Evolutionary conservation across 2,113 vertebrate genomes (phyloP), one percentile per base, ranked within the genome.

Genomic region (Syngnathus floridae): DNA sequence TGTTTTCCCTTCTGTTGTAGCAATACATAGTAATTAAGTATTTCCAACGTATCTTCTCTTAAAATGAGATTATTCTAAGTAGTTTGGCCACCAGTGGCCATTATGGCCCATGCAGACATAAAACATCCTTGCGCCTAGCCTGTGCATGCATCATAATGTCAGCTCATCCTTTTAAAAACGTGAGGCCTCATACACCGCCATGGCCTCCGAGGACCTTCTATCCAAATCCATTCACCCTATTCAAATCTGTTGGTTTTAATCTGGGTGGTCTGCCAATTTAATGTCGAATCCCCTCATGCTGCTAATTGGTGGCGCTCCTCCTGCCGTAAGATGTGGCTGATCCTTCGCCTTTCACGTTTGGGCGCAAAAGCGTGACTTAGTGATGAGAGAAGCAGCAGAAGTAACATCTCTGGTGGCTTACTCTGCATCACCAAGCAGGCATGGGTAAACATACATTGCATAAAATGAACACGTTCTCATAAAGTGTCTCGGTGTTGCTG

Each of bases 81-180:
- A 60, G 11, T 60, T 61, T 74, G 62, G 70, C 68, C 71, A 67
- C 69, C 64, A 55, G 52, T 63, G 17, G 46, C 58, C 46, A 21
- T 65, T 43, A 56, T 62, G 43, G 26, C 60, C 37, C 51, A 26
- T 45, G 45, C 56, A 62, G 37, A 52, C 64, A 21, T 41, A 60
- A 55, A 31, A 76, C 49, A 68, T 46, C 72, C 43, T 26, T 46
- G 35, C 26, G 21, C 17, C 57, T 37, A 48, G 72, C 72, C 87
- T 88, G 88, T 65, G 76, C 71, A 59, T 84, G 87, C 87, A 91
- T 91, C 82, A 77, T 82, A 88, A 87, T 88, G 69, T 77, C 78
- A 83, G 90, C 87, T 91, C 86, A 88, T 85, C 82, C 78, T 71
- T 72, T 71, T 55, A 71, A 73, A 83, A 63, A 64, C 71, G 1